These are phyloP conservation scores for Argyrosomus japonicus DNA, from an alignment of 2,113 vertebrate genomes.

Conservation along the genomic window DNA sequence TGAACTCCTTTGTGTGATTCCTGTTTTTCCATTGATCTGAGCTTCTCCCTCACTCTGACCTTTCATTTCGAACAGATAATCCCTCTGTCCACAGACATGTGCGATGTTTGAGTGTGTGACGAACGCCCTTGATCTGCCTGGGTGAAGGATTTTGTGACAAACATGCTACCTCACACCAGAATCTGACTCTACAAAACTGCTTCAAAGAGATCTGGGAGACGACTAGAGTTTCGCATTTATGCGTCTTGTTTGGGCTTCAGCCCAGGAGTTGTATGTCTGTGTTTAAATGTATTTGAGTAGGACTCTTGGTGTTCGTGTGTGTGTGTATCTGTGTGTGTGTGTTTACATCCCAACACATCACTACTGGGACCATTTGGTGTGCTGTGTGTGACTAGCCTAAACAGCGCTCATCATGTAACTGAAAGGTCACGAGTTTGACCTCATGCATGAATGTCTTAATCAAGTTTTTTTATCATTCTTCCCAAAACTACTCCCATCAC, in stretches of 20 bases:
- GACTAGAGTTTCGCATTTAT: conserved; percentile 63
- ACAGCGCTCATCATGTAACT: conserved; percentile 2
- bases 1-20: conserved; percentile 18
- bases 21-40: conserved; percentile 35
- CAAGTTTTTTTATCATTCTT: too few species aligned
- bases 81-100: conserved; percentile 58
- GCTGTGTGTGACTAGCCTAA: not conserved
- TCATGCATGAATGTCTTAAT: too few species aligned
- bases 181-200: conserved; percentile 40
- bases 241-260: conserved; percentile 61
- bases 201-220: conserved; percentile 63
- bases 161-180: conserved; percentile 61
- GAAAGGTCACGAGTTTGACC: not conserved
- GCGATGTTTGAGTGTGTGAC: conserved; percentile 65
- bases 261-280: conserved; percentile 35
- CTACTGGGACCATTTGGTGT: conserved; percentile 14
- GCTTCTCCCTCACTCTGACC: conserved; percentile 48
- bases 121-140: conserved; percentile 59
- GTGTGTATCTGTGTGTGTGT: conserved; percentile 10
- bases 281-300: conserved; percentile 53
- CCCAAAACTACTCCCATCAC: too few species aligned
- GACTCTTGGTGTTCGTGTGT: conserved; percentile 10
- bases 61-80: conserved; percentile 54
- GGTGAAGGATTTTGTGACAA: conserved; percentile 63
- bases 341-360: not conserved